Conservation (phyloP, 2,113 vertebrate genomes). For the Seriola dumerili region DNA sequence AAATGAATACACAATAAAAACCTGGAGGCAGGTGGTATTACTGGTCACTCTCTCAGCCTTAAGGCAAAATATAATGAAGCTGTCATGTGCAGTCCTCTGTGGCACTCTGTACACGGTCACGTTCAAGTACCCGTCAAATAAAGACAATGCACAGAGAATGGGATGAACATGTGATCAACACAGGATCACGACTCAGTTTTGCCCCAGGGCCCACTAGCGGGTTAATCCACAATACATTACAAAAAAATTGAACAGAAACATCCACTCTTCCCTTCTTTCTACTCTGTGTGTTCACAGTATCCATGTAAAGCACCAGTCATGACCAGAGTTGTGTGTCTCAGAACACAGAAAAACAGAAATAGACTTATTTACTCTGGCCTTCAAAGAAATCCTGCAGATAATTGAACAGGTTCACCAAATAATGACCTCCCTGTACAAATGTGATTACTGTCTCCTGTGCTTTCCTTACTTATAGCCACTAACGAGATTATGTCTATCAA, state of each 20-base stretch:
- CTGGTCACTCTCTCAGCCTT: not conserved
- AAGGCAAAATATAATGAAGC: slow-evolving; percentile 37
- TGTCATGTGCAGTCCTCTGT: slow-evolving; percentile 16
- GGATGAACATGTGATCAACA: slow-evolving; percentile 27
- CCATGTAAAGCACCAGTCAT: not conserved
- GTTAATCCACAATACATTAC: not conserved
- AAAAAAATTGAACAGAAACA: not conserved
- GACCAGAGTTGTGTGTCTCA: not conserved
- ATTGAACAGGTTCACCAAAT: slow-evolving; percentile 22
- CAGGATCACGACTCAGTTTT: slow-evolving; percentile 1
- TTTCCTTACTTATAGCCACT: slow-evolving; percentile 3
- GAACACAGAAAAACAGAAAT: not conserved
- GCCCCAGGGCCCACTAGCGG: not conserved
- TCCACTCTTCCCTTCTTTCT: not conserved
- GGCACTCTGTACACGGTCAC: not conserved
- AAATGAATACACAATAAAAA: not conserved
- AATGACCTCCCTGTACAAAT: slow-evolving; percentile 36
- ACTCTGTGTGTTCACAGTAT: not conserved
- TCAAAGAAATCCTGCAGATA: slow-evolving; percentile 28
- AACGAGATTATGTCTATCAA: slow-evolving; percentile 30
- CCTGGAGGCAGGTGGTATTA: slow-evolving; percentile 10
- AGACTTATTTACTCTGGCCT: not conserved
- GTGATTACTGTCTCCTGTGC: slow-evolving; percentile 3
- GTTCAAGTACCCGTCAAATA: no score
- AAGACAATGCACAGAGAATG: slow-evolving; percentile 2